Percentiles rank a stretch among this genome's conserved stretches.
Evolutionary conservation across 1,140 invertebrate genomes (phyloP).

Genomic region (Drosophila fuyamai): DNA sequence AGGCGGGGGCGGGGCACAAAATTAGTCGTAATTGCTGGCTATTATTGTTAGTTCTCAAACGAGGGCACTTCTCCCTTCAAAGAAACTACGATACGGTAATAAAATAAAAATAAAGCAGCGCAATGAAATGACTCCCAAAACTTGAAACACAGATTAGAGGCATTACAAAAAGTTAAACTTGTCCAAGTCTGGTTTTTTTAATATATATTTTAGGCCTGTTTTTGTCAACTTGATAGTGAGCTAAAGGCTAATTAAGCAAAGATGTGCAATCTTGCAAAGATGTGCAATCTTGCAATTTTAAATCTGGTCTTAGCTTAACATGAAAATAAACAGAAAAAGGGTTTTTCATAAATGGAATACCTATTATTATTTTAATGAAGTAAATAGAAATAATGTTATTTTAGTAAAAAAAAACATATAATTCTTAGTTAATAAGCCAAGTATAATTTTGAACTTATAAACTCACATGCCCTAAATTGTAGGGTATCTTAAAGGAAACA

Average conservation of each 20-base stretch:
- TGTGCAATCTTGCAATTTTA: too few relatives aligned
- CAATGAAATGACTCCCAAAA: conserved; percentile 40
- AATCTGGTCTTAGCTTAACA: background rate
- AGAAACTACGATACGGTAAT: conserved; percentile 40
- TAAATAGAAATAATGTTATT: too few relatives aligned
- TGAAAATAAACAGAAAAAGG: background rate
- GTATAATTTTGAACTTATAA: too few relatives aligned
- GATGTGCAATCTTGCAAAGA: too few relatives aligned
- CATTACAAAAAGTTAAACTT: conserved; percentile 9
- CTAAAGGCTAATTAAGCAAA: background rate
- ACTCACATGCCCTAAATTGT: too few relatives aligned
- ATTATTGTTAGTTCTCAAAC: conserved; percentile 36
- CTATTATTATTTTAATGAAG: too few relatives aligned
- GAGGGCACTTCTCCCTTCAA: conserved; percentile 27
- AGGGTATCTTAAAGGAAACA: too few relatives aligned
- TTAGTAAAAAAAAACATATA: background rate
- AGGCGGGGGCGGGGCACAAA: conserved; percentile 37
- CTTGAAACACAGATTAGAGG: conserved; percentile 13
- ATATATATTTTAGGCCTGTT: background rate
- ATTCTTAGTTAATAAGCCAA: too few relatives aligned
- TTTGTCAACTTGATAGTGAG: background rate
- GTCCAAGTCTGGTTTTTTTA: background rate
- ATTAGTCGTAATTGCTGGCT: conserved; percentile 54
- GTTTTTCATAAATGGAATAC: too few relatives aligned
- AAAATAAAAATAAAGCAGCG: conserved; percentile 42